Base-by-base conservation (phyloP, 2,888 invertebrate species). In the Colostygia pectinataria region DNA sequence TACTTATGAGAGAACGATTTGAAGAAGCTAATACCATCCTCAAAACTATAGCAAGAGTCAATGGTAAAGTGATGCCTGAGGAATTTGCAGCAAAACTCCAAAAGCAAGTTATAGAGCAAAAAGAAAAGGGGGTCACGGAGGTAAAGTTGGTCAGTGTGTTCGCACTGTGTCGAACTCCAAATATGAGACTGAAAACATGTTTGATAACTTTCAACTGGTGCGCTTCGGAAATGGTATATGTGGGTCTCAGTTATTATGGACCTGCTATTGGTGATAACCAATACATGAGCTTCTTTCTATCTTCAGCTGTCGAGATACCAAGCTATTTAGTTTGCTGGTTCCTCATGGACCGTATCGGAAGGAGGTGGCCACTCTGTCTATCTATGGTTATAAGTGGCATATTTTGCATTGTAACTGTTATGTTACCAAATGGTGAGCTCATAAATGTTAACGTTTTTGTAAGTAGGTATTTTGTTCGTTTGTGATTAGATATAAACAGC, bases 151-250 rank as follows among this genome's bases (percentile, higher is more conserved):
- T 77, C 0, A 93, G 93, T 41, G 91, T 94, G 3, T 88, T 92
- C 37, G 92, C 94, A 34, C 82, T 96, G 8, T 95, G 93, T 67
- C 92, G 93, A 61, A 97, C 97, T 0, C 97, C 97, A 1, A 97
- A 97, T 74, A 96, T 97, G 95, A 91, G 97, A 33, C 83, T 97
- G 8, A 98, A 97, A 81, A 97, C 97, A 0, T 92, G 93, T 59
- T 84, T 97, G 41, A 96, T 97, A 42, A 97, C 97, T 0, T 80
- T 97, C 13, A 97, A 96, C 77, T 97, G 97, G 97, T 97, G 98
- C 75, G 97, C 97, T 37, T 97, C 96, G 65, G 96, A 97, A 71
- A 97, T 96, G 79, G 97, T 97, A 1, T 98, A 98, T 72, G 95
- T 98, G 10, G 98, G 98, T 0, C 90, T 98, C 27, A 97, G 97